Evolutionary conservation across 2,797 vertebrate species (phyloP).

Genomic region (Odontamblyopus rebecca): DNA sequence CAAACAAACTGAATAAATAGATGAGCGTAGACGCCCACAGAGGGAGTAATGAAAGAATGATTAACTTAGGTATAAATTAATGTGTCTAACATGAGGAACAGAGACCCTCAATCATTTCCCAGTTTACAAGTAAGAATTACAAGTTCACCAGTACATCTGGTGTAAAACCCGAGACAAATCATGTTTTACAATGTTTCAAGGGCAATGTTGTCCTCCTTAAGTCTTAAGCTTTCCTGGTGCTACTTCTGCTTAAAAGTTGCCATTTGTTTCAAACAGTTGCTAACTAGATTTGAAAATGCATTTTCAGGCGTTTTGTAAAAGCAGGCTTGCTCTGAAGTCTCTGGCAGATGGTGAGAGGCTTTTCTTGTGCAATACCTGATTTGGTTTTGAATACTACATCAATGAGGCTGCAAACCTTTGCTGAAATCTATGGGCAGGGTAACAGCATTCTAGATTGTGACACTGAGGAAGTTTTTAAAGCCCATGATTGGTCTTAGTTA

Average conservation of each 20-base stretch:
- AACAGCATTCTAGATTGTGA: neutral
- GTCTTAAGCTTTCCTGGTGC: neutral
- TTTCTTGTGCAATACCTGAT: neutral
- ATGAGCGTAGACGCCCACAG: neutral
- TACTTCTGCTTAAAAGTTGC: neutral
- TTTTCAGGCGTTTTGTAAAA: neutral
- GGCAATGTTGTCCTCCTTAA: neutral
- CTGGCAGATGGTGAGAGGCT: neutral
- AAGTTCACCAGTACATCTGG: neutral
- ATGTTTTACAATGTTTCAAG: neutral
- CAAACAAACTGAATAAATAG: neutral
- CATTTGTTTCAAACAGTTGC: neutral
- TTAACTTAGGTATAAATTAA: too few relatives aligned
- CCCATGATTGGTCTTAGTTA: neutral
- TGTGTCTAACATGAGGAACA: too few relatives aligned
- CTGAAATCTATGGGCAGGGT: slow-evolving; percentile 2
- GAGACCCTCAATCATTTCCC: too few relatives aligned
- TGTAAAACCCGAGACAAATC: neutral
- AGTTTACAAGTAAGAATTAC: too few relatives aligned
- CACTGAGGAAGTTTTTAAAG: neutral
- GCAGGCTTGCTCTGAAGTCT: neutral
- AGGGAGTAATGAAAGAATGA: neutral
- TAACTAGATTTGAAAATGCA: neutral
- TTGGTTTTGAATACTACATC: slow-evolving; percentile 3
- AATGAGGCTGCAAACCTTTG: neutral